phyloP scores from a whole-genome alignment of 2,888 invertebrate genomes.

The Eilema griseolum region DNA sequence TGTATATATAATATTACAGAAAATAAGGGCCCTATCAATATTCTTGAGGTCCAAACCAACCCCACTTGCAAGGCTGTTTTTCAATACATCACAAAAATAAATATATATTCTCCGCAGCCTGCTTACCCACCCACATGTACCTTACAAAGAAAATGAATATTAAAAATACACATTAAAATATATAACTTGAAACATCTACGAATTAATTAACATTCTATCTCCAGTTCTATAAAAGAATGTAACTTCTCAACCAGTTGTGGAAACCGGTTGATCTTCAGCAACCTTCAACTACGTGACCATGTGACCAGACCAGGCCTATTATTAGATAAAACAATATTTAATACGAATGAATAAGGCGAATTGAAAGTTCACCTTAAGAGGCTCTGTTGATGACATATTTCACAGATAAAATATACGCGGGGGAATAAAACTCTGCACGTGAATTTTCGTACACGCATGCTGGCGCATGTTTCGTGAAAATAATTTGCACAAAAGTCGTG shows the following conservation, averaged over 20 bases:
- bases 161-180: background rate
- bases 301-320: slow-evolving; percentile 21
- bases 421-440: too few species aligned
- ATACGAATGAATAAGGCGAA: slow-evolving; percentile 12
- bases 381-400: background rate
- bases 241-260: background rate
- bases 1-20: too few species aligned
- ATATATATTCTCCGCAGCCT: too few species aligned
- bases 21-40: too few species aligned
- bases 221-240: background rate
- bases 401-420: background rate
- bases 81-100: too few species aligned
- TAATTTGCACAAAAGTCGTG: too few species aligned
- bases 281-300: slow-evolving; percentile 38
- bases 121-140: background rate
- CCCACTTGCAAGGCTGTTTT: too few species aligned
- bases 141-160: background rate
- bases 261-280: slow-evolving; percentile 24
- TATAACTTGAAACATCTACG: too few species aligned
- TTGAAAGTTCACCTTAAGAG: background rate
- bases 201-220: too few species aligned
- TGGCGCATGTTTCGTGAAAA: too few species aligned
- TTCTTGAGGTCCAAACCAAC: too few species aligned
- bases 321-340: slow-evolving; percentile 32
- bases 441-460: too few species aligned